phyloP scores from a whole-genome alignment of 2,797 vertebrate genomes.

The Helostoma temminkii region DNA sequence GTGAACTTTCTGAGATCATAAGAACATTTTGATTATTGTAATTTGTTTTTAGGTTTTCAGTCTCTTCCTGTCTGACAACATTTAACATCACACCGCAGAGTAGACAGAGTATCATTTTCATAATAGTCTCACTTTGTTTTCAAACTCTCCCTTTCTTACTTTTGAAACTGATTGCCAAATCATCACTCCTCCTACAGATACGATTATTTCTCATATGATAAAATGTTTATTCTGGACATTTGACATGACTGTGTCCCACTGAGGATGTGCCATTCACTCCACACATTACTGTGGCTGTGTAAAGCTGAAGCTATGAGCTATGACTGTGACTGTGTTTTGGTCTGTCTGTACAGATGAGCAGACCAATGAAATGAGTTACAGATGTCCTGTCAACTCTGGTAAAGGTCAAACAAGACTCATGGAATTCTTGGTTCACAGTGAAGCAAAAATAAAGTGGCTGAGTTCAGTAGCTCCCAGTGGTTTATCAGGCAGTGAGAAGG shows the following conservation, averaged over 20 bases:
- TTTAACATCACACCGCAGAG: not conserved
- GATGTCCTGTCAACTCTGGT: slow-evolving; percentile 66
- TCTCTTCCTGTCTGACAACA: not conserved
- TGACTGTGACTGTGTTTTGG: not conserved
- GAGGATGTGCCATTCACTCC: not conserved
- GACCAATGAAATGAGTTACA: slow-evolving; percentile 62
- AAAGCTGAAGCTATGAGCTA: too few relatives aligned
- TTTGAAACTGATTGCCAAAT: slow-evolving; percentile 4
- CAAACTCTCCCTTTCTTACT: not conserved
- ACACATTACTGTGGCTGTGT: slow-evolving; percentile 1
- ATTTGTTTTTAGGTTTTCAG: too few relatives aligned
- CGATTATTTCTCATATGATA: not conserved
- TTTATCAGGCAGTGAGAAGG: too few relatives aligned
- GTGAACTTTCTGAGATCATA: not conserved
- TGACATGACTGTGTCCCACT: not conserved
- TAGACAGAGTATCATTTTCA: not conserved
- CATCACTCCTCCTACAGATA: not conserved
- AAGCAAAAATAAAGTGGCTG: not conserved
- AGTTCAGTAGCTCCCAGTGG: not conserved
- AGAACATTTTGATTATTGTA: not conserved
- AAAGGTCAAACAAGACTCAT: slow-evolving; percentile 70
- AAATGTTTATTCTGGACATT: slow-evolving; percentile 18
- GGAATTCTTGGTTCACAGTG: not conserved
- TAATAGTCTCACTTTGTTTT: slow-evolving; percentile 8
- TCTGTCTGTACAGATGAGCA: too few relatives aligned